Conservation (phyloP, 2,113 vertebrate genomes). For the Coptodon bakossiorum region DNA sequence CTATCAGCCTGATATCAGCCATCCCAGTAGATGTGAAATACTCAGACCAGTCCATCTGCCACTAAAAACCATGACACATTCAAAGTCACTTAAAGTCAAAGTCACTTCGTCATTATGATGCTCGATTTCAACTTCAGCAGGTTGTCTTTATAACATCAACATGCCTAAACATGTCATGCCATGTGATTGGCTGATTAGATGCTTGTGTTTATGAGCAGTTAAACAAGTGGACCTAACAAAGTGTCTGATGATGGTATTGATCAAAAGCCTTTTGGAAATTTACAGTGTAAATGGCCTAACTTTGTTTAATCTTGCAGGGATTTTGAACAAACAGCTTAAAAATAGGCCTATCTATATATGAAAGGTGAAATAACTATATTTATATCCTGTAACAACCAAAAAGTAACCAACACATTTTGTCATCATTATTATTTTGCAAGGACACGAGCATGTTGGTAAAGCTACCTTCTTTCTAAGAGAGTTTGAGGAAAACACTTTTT, state of each 20-base stretch:
- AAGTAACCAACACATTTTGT: not conserved
- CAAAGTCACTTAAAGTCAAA: not conserved
- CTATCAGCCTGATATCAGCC: not conserved
- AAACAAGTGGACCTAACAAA: not conserved
- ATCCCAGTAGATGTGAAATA: not conserved
- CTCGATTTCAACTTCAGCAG: not conserved
- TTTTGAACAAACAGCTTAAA: not conserved
- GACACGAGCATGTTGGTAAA: not conserved
- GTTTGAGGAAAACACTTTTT: not conserved
- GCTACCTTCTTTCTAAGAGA: not conserved
- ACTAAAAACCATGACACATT: not conserved
- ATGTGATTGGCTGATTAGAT: not conserved
- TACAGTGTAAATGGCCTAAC: not conserved
- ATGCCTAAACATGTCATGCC: not conserved
- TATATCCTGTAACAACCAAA: not conserved
- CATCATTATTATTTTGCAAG: not conserved
- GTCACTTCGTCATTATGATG: not conserved
- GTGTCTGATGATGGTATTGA: not conserved
- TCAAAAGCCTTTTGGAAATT: not conserved
- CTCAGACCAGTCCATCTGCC: not conserved
- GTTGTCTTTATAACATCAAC: not conserved
- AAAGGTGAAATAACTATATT: not conserved
- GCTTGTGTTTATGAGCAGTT: not conserved
- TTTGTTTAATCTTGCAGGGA: not conserved
- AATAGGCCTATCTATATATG: not conserved